These are phyloP conservation scores for Limnodromus scolopaceus DNA, from an alignment of 2,797 vertebrate species.

Conservation along the genomic window DNA sequence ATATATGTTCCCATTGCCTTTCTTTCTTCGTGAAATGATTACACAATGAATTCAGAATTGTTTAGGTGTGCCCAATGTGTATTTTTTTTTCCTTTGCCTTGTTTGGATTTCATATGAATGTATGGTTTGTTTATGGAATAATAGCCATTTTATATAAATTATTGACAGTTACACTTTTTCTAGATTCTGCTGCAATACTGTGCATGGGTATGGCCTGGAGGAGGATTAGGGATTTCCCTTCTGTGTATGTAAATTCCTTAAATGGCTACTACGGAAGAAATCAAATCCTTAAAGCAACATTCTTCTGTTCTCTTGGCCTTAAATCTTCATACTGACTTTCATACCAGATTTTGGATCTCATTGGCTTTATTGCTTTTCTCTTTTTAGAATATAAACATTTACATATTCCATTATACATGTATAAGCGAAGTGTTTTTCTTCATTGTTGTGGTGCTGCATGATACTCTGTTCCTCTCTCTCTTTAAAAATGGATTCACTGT, in stretches of 20 bases:
- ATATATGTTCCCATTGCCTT: background rate
- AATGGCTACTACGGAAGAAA: background rate
- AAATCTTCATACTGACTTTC: background rate
- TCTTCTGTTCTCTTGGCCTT: background rate
- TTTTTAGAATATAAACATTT: background rate
- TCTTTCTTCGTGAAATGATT: background rate
- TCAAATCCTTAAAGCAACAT: background rate
- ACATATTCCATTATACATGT: background rate
- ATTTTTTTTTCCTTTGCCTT: background rate
- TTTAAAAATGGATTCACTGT: background rate
- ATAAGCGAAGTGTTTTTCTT: background rate
- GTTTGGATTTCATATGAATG: background rate
- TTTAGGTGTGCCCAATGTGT: background rate
- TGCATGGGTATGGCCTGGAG: background rate
- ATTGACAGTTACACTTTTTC: background rate
- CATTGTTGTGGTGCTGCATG: fast-evolving
- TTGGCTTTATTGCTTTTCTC: background rate
- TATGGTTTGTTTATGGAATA: background rate
- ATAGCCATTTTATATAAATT: background rate
- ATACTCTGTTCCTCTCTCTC: background rate
- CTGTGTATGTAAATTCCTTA: background rate
- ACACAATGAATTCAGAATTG: background rate
- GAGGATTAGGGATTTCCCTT: background rate
- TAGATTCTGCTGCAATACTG: background rate
- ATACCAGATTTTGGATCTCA: background rate